Base-by-base conservation (phyloP, 2,888 invertebrate genomes). In the Caenorhabditis afra region DNA sequence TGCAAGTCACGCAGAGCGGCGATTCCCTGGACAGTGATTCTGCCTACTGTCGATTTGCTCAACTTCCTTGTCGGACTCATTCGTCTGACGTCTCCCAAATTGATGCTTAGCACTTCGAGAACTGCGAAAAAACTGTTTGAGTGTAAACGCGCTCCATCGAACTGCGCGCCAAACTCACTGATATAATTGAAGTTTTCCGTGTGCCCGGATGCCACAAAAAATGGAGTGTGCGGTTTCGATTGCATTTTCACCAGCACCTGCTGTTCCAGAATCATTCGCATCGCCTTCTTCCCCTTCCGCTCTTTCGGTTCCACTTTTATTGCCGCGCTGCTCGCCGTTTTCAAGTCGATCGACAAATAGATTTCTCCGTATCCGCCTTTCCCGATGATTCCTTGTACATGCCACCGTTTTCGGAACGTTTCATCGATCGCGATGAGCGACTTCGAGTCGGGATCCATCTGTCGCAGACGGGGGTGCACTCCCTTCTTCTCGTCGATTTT, bases 1-100 rank as follows among this genome's bases (percentile, higher is more conserved):
- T 88, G 88, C 8, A 88, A 47, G 55, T 86, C 86, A 8, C 86
- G 82, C 10, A 88, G 68, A 23, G 83, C 87, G 8, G 84, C 86
- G 45, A 88, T 75, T 18, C 80, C 77, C 79, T 86, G 73, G 41
- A 79, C 41, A 0, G 58, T 45, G 11, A 73, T 68, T 41, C 79
- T 29, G 5, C 73, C 74, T 7, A 62, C 65, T 8, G 67, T 55
- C 1, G 50, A 22, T 22, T 70, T 77, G 29, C 83, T 81, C 49
- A 88, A 71, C 22, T 81, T 76, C 14, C 82, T 74, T 12, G 81
- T 67, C n/a, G 85, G 85, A 47, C 82, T 80, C 47, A 71, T 70
- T 62, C 84, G 85, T 47, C 85, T 67, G 55, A 88, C 65, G 35
- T 88, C 88, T 18, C 86, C 84, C 18, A 88, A 47, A 71, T 88